phyloP scores from a whole-genome alignment of 1,140 invertebrate genomes.

The Drosophila prosaltans region DNA sequence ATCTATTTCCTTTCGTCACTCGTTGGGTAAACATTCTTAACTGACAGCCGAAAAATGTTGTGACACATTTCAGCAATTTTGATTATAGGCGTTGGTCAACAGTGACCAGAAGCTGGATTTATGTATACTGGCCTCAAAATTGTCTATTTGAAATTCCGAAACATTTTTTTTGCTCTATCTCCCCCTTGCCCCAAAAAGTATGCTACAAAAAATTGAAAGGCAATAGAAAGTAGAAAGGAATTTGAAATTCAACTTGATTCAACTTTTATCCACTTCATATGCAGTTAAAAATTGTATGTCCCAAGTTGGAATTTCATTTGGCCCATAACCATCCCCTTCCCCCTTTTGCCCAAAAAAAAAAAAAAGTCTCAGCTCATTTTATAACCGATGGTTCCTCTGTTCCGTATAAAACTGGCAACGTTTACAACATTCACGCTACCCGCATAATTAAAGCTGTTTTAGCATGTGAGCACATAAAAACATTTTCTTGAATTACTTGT shows the following conservation, averaged over 20 bases:
- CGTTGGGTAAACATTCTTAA: too few species aligned
- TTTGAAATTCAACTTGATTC: conserved; percentile 5
- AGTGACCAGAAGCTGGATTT: neutral
- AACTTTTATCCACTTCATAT: neutral
- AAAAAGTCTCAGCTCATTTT: neutral
- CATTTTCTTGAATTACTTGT: conserved; percentile 53
- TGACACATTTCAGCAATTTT: conserved; percentile 1
- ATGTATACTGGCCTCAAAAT: neutral
- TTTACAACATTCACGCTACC: conserved; percentile 24
- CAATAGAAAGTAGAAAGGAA: neutral
- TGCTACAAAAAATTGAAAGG: neutral
- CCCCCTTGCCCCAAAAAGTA: neutral
- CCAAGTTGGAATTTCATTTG: neutral
- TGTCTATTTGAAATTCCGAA: conserved; percentile 3
- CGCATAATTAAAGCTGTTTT: conserved; percentile 22
- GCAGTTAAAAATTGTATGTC: neutral
- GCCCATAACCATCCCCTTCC: too few species aligned
- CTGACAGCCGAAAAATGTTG: neutral
- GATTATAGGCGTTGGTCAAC: neutral
- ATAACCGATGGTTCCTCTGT: neutral
- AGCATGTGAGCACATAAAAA: conserved; percentile 29
- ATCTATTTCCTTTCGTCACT: neutral
- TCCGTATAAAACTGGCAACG: conserved; percentile 8
- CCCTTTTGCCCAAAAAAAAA: too few species aligned
- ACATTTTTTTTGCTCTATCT: neutral